Conservation (phyloP, 2,113 vertebrate species). For the human region GRCh38 chr7:6608501-6609000, state of each 20-base stretch:
- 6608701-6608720: slow-evolving; percentile 69
- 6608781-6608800: not conserved
- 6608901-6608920: no score
- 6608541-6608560: slow-evolving; percentile 68
- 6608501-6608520: slow-evolving; percentile 61
- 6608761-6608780: no score
- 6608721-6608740: not conserved
- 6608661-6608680: not conserved
- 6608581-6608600: not conserved
- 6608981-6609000: no score
- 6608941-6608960: no score
- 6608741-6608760: not conserved
- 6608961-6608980: no score
- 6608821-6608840: no score
- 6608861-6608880: no score
- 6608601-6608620: slow-evolving; percentile 45
- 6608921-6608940: no score
- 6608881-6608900: no score
- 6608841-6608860: no score
- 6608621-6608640: slow-evolving; percentile 41
- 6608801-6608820: no score
- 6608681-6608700: not conserved
- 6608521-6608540: slow-evolving; percentile 57
- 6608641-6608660: not conserved
- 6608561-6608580: slow-evolving; percentile 38